Conservation (phyloP, 2,797 vertebrate genomes). For the Threskiornis aethiopicus region DNA sequence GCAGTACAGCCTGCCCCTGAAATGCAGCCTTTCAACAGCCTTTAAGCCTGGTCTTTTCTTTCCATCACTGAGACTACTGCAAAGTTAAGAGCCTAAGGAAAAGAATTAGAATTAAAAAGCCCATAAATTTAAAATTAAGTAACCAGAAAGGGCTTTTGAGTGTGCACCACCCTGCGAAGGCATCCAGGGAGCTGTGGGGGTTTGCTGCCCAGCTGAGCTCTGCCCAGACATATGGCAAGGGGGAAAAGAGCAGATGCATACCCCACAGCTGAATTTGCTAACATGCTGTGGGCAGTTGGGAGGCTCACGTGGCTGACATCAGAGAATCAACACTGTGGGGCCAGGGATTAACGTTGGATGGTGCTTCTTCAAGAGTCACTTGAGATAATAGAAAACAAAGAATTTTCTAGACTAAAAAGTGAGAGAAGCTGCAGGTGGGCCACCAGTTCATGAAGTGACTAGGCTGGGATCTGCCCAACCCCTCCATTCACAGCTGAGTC, state of each 20-base stretch:
- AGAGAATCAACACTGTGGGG: neutral
- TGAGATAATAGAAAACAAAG: neutral
- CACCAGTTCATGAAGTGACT: neutral
- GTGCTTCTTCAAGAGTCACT: neutral
- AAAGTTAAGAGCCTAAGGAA: neutral
- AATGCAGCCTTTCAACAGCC: neutral
- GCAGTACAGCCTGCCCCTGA: neutral
- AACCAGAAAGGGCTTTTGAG: neutral
- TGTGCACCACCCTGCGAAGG: neutral
- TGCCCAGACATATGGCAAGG: neutral
- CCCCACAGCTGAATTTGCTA: neutral
- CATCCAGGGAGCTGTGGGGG: neutral
- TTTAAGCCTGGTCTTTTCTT: neutral
- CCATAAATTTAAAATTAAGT: neutral
- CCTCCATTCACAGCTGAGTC: accelerated
- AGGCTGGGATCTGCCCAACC: neutral
- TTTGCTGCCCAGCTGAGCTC: neutral
- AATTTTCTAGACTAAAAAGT: neutral
- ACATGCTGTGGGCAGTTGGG: neutral
- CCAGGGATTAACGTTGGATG: neutral
- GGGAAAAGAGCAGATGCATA: neutral
- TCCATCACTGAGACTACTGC: neutral
- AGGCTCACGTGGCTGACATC: neutral
- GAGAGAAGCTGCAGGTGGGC: neutral
- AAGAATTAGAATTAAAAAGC: no score